Evolutionary conservation across 2,797 vertebrate genomes (phyloP).

Genomic region (Anguilla marmorata): DNA sequence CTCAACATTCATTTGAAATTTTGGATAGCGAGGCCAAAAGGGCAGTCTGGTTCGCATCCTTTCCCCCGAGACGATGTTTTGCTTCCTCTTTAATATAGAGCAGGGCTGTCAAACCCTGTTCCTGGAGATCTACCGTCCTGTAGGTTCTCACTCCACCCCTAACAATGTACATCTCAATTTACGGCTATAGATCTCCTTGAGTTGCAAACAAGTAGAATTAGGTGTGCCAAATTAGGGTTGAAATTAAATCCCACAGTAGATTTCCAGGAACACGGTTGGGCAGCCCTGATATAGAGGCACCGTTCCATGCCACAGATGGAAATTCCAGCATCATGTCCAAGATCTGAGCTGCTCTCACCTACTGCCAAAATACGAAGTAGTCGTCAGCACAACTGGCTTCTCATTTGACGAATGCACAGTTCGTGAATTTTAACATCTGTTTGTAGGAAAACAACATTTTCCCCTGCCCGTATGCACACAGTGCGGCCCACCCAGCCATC

Average conservation of each 20-base stretch:
- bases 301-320: not conserved
- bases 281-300: not conserved
- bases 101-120: no score
- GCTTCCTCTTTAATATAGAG: not conserved
- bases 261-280: no score
- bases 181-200: no score
- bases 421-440: not conserved
- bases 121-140: no score
- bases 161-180: no score
- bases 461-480: not conserved
- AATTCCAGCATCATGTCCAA: not conserved
- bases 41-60: not conserved
- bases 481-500: not conserved
- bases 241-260: no score
- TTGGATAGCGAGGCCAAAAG: not conserved
- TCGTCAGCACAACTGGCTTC: not conserved
- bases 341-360: not conserved
- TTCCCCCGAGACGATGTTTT: not conserved
- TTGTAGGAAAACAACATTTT: not conserved
- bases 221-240: no score
- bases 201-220: no score
- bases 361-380: not conserved
- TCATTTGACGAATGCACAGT: not conserved
- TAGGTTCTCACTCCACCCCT: no score
- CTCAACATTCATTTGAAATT: not conserved